These are phyloP conservation scores for Temnothorax unifasciatus DNA, from an alignment of 2,888 invertebrate species.

Conservation along the genomic window DNA sequence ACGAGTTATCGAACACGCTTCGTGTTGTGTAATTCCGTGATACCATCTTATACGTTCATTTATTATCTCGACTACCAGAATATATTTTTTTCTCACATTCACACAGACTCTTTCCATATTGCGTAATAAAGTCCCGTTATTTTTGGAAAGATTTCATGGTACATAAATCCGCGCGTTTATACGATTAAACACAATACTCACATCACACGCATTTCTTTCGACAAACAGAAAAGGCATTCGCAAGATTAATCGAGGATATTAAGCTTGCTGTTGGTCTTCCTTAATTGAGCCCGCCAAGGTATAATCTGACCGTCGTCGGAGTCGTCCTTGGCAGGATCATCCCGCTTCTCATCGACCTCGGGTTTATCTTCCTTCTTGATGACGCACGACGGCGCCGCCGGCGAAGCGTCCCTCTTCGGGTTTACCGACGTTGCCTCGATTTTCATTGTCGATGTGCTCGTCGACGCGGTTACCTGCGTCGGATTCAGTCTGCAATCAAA, in stretches of 20 bases:
- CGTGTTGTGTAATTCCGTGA: not conserved
- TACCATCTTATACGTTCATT: constrained; percentile 8
- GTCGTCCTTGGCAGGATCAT: constrained; percentile 86
- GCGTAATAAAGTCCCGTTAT: constrained; percentile 3
- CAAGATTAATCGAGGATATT: constrained; percentile 90
- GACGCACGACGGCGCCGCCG: constrained; percentile 75
- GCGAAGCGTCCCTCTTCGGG: constrained; percentile 72
- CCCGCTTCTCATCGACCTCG: constrained; percentile 71
- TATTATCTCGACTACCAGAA: constrained; percentile 29
- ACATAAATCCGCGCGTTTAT: not conserved
- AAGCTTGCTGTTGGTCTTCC: constrained; percentile 96
- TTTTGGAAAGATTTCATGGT: not conserved
- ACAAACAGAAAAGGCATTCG: not conserved
- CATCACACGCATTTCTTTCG: not conserved
- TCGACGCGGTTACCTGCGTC: constrained; percentile 49
- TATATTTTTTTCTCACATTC: constrained; percentile 3
- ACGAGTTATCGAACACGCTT: constrained; percentile 23
- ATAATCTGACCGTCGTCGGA: constrained; percentile 91
- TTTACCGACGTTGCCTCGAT: constrained; percentile 73
- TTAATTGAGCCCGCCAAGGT: constrained; percentile 95
- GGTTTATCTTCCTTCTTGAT: constrained; percentile 76
- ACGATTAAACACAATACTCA: constrained; percentile 2
- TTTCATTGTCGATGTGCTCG: constrained; percentile 41
- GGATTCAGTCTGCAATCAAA: constrained; percentile 61
- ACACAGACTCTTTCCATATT: not conserved